Evolutionary conservation across 1,140 invertebrate species (phyloP), one percentile per base, ranked within the genome.

Genomic region (Leptopilina clavipes): DNA sequence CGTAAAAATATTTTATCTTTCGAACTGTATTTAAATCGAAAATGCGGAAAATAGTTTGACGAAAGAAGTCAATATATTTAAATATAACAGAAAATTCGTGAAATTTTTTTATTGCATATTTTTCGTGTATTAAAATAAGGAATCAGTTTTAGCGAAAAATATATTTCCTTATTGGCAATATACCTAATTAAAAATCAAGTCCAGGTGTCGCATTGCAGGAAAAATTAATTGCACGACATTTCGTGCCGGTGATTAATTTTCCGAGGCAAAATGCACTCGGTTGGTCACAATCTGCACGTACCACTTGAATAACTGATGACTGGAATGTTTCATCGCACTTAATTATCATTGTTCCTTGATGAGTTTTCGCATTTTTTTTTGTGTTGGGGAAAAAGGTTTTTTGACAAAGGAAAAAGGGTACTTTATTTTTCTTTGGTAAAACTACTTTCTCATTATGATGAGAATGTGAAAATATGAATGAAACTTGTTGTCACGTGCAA

Each of bases 131-230:
- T 31, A 31, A 31, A 31, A 2, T 31, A 31, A 31, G 25, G 5
- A 31, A 31, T 31, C 25, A 31, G 25, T 31, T 31, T 31, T 31
- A 31, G 25, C 25, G 5, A 31, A 31, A 31, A 31, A 7, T 40
- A 9, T 40, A 65, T 22, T 31, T 65, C 25, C 22, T 31, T 12
- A 65, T 65, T 65, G 59, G 59, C 59, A 65, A 65, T 65, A 37
- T 65, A 65, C 59, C 59, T 65, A 65, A 65, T 65, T 65, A 65
- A 65, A 65, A 65, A 31, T 65, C 59, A n/a, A 14, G 12, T 25
- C 59, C 25, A 65, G 22, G 59, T 65, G 59, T 65, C 19, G 59
- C 22, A 65, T 25, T 65, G 59, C 59, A 65, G 59, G 22, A 6
- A 65, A 65, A 65, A 65, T 31, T 31, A 59, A 59, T 59, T 25